Evolutionary conservation across 2,888 invertebrate genomes (phyloP), one percentile per base, ranked within the genome.

Genomic region (Choreutis nemorana): DNA sequence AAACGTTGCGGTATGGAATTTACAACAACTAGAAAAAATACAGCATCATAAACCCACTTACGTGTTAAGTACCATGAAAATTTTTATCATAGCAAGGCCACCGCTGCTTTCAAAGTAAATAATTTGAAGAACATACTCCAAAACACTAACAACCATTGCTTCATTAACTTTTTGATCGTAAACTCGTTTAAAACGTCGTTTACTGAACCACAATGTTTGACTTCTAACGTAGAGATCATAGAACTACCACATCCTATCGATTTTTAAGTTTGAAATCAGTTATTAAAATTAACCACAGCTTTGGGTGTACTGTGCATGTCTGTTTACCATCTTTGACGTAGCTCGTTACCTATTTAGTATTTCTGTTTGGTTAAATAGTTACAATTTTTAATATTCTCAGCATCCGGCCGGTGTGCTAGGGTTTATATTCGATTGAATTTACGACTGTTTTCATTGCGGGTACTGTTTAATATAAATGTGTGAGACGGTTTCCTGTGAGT

Each of bases 381-480:
- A 50, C 44, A 54, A 43, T 45, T 56, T 63, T 73, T 72, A 64
- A 73, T 73, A 67, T 51, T 55, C 62, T 51, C 54, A 38, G 55
- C 72, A 66, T 77, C 77, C 77, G 75, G 67, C 45, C 40, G 22
- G 40, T 41, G 43, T 42, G 51, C 48, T 51, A 55, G 57, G 62
- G 61, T 73, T 72, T 75, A 71, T 56, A 72, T 72, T 67, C 55
- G 65, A 73, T 71, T 64, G 64, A 45, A 77, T 78, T 77, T 77
- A 78, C 63, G 77, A 67, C 71, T 73, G 75, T 75, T 75, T 71
- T 73, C 70, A 66, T 62, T 71, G 72, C 70, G 62, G 56, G 56
- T 55, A 66, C 63, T 67, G 72, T 75, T 72, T 70, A 53, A 68
- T 72, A 71, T 75, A 75, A 73, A 77, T 75, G 72, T 50, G 56